phyloP scores from a whole-genome alignment of 2,113 vertebrate species.

The Stomatorhinus ivindoensis region DNA sequence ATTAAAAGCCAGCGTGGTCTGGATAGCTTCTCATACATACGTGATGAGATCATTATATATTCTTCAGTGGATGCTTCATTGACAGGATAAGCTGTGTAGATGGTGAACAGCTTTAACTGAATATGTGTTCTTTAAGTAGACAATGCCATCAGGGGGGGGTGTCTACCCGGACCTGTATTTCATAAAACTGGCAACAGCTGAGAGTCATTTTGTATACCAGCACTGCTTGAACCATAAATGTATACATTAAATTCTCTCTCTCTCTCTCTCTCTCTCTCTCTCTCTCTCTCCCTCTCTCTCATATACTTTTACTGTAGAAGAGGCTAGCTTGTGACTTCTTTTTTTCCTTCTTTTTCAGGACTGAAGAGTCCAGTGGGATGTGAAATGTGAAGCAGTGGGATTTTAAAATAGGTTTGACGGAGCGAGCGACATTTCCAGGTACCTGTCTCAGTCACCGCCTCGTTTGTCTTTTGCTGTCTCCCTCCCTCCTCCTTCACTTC shows the following conservation, averaged over 20 bases:
- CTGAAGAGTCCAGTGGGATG: no score
- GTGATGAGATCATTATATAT: constrained; percentile 25
- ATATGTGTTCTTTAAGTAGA: neutral
- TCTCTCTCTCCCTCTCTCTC: no score
- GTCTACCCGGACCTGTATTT: neutral
- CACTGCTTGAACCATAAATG: neutral
- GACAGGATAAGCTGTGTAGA: neutral
- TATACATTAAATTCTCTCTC: neutral
- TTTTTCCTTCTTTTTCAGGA: constrained; percentile 1
- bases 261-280: neutral
- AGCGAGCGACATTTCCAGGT: no score
- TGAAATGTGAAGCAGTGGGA: no score
- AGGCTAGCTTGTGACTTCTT: neutral
- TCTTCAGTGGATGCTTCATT: constrained; percentile 36
- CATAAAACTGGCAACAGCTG: neutral
- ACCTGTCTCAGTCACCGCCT: constrained; percentile 13
- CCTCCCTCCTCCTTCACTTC: neutral
- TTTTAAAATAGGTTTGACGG: no score
- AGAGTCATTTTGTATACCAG: neutral
- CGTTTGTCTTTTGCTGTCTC: neutral
- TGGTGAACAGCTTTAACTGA: neutral
- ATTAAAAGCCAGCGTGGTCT: constrained; percentile 60
- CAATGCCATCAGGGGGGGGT: neutral
- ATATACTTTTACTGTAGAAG: neutral
- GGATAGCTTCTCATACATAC: constrained; percentile 47